Base-by-base conservation (phyloP, 2,113 vertebrate genomes). In the Ameiurus melas region DNA sequence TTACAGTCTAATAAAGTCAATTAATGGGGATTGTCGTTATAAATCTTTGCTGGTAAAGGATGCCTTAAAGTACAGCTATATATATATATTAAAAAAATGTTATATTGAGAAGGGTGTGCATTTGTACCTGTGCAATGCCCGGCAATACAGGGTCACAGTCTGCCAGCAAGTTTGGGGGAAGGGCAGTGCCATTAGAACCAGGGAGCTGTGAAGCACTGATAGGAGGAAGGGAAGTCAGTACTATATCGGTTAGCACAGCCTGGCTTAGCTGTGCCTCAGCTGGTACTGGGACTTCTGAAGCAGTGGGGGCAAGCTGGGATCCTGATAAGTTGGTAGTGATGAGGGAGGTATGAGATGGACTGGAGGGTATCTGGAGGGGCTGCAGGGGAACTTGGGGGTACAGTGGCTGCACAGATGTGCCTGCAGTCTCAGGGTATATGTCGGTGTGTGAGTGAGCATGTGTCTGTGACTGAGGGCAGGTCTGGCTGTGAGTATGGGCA, bases 81-180 rank as follows among this genome's bases (percentile, higher is more conserved):
- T 33, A 20, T 68, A 66, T 60, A 77, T 33, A 20, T 68, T 55
- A 47, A 51, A 77, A 51, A 20, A 84, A 68, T 36, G 14, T 82
- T 79, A 82, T 10, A 43, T 36, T 70, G 47, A 85, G 19, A 53
- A 64, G 60, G 53, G 47, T 77, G 85, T 86, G 79, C 78, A 91
- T 92, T 87, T 94, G 94, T 96, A 96, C 96, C 95, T 96, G 94
- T 94, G 94, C 88, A 92, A 92, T 93, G 92, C 92, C 92, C 91
- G 93, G 91, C 92, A 95, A 93, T 92, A 94, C 92, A 92, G 94
- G 92, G 88, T 95, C 95, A 94, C 94, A 93, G 92, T 95, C 94
- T 95, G 94, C 93, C 90, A 95, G 93, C 87, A 91, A 94, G 92
- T 92, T 92, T 92, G 92, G 91, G 94, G 94, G 89, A 89, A 94